Evolutionary conservation across 2,797 vertebrate genomes (phyloP).

Genomic region (Sebastes aleutianus): DNA sequence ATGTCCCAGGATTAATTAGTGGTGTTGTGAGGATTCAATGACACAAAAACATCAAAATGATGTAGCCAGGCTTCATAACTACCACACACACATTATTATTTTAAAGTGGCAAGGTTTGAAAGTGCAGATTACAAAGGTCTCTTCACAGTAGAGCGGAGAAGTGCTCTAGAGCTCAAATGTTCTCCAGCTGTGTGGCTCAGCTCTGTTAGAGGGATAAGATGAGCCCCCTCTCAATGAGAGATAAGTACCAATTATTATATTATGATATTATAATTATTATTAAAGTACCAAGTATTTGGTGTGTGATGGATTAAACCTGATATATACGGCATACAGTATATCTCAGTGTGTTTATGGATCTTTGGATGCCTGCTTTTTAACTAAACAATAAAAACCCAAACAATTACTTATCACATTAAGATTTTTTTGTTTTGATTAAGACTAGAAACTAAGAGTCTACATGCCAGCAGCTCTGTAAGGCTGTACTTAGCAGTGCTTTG

Average conservation of each 20-base stretch:
- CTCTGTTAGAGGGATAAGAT: constrained; percentile 57
- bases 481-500: too few species aligned
- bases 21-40: background rate
- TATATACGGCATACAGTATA: too few species aligned
- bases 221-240: constrained; percentile 61
- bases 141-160: constrained; percentile 53
- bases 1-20: constrained; percentile 5
- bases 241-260: constrained; percentile 45
- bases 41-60: background rate
- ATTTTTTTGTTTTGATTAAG: too few species aligned
- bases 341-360: too few species aligned
- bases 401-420: too few species aligned
- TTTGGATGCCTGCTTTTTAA: too few species aligned
- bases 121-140: constrained; percentile 61
- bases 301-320: background rate
- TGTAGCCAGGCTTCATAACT: background rate
- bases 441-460: too few species aligned
- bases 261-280: too few species aligned
- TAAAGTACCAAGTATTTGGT: background rate
- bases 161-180: constrained; percentile 60
- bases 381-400: too few species aligned
- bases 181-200: constrained; percentile 58
- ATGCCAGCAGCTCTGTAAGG: too few species aligned
- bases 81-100: constrained; percentile 22
- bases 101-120: constrained; percentile 46